A percentile compares a stretch with the other conserved stretches of the same genome.
phyloP scores from a whole-genome alignment of 2,888 invertebrate genomes.

The Tachina lurida region DNA sequence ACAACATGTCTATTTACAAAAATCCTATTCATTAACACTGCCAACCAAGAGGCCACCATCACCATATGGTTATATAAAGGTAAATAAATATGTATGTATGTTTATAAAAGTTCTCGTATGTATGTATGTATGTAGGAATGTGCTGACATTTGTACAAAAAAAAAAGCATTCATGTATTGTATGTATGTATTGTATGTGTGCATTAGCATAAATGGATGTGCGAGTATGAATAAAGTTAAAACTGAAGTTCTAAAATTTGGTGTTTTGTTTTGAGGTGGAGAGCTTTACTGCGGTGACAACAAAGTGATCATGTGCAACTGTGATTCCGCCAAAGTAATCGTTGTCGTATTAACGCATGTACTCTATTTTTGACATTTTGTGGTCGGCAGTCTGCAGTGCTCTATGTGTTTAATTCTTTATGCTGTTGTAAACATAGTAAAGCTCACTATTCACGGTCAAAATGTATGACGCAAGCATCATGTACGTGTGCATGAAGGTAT shows the following conservation, averaged over 20 bases:
- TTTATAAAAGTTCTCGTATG: not conserved
- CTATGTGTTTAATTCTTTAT: no score
- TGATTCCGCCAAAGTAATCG: no score
- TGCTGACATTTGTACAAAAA: not conserved
- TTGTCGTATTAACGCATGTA: no score
- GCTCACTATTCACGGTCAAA: no score
- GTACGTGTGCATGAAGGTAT: no score
- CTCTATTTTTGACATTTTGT: no score
- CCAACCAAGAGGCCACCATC: conserved; percentile 80
- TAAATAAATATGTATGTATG: conserved; percentile 73
- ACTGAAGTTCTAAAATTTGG: not conserved
- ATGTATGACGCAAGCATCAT: no score
- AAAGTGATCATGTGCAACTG: no score
- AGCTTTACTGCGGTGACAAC: no score
- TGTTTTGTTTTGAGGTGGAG: not conserved
- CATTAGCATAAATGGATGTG: not conserved
- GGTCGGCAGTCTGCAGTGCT: no score
- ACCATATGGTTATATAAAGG: conserved; percentile 79
- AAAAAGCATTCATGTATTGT: not conserved
- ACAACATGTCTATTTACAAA: conserved; percentile 81
- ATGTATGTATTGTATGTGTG: not conserved
- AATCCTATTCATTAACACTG: conserved; percentile 82
- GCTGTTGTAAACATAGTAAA: no score
- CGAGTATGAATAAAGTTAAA: not conserved
- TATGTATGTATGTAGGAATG: not conserved